These are phyloP conservation scores for Ophion costatus DNA, from an alignment of 2,888 invertebrate genomes.

Conservation along the genomic window DNA sequence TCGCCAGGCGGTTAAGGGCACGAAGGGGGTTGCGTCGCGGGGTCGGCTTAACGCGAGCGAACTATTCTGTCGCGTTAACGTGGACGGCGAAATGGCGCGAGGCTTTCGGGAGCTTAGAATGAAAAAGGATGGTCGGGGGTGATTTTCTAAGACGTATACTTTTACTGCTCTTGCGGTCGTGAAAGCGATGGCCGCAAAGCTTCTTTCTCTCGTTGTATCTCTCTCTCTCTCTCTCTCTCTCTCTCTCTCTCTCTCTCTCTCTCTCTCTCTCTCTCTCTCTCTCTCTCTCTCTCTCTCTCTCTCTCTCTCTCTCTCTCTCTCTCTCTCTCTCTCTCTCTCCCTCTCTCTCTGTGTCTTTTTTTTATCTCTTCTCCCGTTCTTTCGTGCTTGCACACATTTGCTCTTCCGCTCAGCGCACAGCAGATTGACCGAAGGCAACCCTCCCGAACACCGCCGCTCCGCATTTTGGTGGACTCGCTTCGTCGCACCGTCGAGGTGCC, in stretches of 20 bases:
- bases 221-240: neutral
- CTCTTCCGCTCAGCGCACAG: slow-evolving; percentile 23
- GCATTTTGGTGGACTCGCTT: slow-evolving; percentile 52
- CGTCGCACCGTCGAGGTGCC: slow-evolving; percentile 51
- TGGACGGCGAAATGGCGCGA: slow-evolving; percentile 3
- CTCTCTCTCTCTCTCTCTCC: slow-evolving; percentile 16
- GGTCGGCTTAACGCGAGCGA: slow-evolving; percentile 56
- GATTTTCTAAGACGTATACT: slow-evolving; percentile 13
- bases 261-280: slow-evolving; percentile 10
- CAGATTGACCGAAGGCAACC: slow-evolving; percentile 39
- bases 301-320: neutral
- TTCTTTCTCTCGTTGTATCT: neutral
- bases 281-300: slow-evolving; percentile 4
- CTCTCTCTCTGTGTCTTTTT: neutral
- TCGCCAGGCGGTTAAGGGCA: slow-evolving; percentile 18
- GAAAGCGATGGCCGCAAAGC: neutral
- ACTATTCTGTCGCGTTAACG: slow-evolving; percentile 33
- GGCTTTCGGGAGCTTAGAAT: neutral
- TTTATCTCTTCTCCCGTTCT: slow-evolving; percentile 16
- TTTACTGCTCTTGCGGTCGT: slow-evolving; percentile 1
- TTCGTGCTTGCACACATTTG: slow-evolving; percentile 6
- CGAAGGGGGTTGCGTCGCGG: slow-evolving; percentile 26
- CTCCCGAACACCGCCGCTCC: neutral
- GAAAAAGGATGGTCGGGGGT: neutral
- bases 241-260: neutral